Percentiles rank a stretch among this genome's conserved stretches.
Evolutionary conservation across 1,140 invertebrate species (phyloP).

Genomic region (Zaprionus capensis): DNA sequence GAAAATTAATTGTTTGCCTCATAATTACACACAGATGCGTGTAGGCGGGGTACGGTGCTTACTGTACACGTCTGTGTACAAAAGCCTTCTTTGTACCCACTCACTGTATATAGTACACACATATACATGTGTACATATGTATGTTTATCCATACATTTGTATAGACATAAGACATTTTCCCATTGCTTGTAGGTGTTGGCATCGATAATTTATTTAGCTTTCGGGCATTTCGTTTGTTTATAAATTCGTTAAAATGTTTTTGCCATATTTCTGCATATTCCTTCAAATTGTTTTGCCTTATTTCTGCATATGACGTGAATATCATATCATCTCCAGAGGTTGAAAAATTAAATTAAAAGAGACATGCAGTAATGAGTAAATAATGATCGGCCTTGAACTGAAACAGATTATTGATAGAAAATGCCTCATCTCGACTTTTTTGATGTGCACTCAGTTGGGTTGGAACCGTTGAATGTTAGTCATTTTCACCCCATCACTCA

Average conservation of each 20-base stretch:
- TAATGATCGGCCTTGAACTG: conserved; percentile 1
- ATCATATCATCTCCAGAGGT: not conserved
- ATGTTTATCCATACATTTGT: conserved; percentile 3
- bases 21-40: conserved; percentile 58
- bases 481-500: conserved; percentile 42
- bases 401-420: not conserved
- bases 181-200: conserved; percentile 61
- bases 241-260: conserved; percentile 63
- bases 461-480: not conserved
- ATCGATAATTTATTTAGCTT: conserved; percentile 67
- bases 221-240: conserved; percentile 60
- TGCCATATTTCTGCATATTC: conserved; percentile 12
- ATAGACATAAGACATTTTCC: not conserved
- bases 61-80: conserved; percentile 24
- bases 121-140: not conserved
- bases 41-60: not conserved
- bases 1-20: conserved; percentile 70
- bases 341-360: conserved; percentile 21
- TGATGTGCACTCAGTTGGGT: not conserved
- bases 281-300: not conserved
- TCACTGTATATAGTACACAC: conserved; percentile 1
- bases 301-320: conserved; percentile 4
- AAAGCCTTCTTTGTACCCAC: conserved; percentile 30
- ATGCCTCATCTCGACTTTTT: not conserved
- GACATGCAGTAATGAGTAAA: conserved; percentile 4